Base-by-base conservation (phyloP, 2,888 invertebrate genomes). In the Achlya flavicornis region DNA sequence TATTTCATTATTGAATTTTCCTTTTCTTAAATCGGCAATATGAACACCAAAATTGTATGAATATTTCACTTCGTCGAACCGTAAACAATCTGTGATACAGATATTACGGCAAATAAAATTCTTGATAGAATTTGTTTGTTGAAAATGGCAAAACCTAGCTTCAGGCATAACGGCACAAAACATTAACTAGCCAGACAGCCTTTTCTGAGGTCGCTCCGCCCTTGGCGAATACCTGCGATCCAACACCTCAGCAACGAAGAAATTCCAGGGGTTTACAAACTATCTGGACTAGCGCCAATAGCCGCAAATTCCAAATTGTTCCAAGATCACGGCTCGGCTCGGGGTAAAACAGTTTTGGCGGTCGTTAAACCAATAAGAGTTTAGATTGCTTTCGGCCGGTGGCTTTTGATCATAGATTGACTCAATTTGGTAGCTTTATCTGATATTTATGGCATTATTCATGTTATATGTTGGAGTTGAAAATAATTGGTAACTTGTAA, bases 341-440 rank as follows among this genome's bases (percentile, higher is more conserved):
- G 41, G 41, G 41, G 41, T 41, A n/a, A 7, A 60, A 43, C 60
- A 60, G 43, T 60, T 43, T 41, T 41, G 41, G 12, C 60, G 16
- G 19, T 53, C 41, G 41, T 60, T 60, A 26, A 60, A 41, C 26
- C 60, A 60, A 60, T 60, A 60, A 60, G 60, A 60, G 43, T 60
- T 60, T 43, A 60, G 60, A 60, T 60, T 60, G 60, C 26, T 60
- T 60, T 41, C 43, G 43, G 6, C 41, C 8, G 38, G 43, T n/a
- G n/a, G 8, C 60, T 41, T 60, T 60, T 60, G 60, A 60, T 60
- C 41, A 26, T 26, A 19, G 41, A 60, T 43, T 60, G 43, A 19
- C 26, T 41, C 60, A 60, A 60, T 60, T 60, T 60, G 14, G n/a
- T 53, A 41, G 41, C 19, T 41, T 60, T 43, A 60, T 60, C 43